Conservation (phyloP, 2,113 vertebrate genomes). For the Pterocles orientalis region DNA sequence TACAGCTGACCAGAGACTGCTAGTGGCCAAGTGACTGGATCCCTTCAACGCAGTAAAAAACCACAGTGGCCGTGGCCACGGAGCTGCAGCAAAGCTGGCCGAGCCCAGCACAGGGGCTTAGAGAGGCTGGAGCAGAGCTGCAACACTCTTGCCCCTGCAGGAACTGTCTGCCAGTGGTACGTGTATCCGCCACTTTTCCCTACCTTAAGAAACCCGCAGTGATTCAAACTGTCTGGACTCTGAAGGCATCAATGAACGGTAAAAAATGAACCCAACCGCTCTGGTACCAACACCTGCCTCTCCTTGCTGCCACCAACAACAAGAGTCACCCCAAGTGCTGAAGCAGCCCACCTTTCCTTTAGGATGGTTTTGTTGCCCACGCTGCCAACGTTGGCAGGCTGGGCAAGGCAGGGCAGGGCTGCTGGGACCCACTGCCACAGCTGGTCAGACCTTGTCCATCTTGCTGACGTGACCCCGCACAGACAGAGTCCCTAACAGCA, state of each 20-base stretch:
- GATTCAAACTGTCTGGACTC: background rate
- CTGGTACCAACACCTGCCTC: background rate
- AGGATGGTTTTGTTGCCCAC: background rate
- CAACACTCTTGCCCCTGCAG: background rate
- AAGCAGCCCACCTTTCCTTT: background rate
- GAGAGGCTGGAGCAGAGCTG: background rate
- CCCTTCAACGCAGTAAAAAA: background rate
- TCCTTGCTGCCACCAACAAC: background rate
- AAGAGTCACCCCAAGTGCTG: background rate
- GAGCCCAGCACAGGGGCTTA: rapidly evolving
- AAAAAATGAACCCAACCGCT: background rate
- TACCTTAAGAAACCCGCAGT: rapidly evolving
- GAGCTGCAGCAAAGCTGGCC: background rate
- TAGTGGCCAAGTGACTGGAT: rapidly evolving
- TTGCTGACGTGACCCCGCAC: background rate
- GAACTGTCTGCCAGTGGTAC: rapidly evolving
- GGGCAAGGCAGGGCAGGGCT: background rate
- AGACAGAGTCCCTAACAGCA: background rate
- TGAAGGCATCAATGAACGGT: background rate
- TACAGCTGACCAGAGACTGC: background rate
- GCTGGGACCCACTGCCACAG: rapidly evolving
- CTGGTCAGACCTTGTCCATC: background rate
- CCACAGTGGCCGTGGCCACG: background rate
- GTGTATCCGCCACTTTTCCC: background rate
- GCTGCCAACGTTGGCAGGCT: background rate